Base-by-base conservation (phyloP, 2,888 invertebrate species). In the Electrophaes corylata region DNA sequence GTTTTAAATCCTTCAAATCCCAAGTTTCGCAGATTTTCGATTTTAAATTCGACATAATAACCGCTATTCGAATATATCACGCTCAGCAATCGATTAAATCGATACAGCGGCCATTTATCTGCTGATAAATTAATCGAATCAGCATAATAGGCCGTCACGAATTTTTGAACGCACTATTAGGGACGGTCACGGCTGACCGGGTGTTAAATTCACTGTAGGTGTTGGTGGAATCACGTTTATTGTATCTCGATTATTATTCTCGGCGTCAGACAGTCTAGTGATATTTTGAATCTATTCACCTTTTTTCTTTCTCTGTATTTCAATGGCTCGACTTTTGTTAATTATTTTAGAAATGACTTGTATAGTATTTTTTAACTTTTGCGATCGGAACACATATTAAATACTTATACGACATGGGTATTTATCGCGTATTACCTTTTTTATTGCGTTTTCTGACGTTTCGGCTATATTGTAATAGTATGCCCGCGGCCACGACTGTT, bases 121-220 rank as follows among this genome's bases (percentile, higher is more conserved):
- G 87, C 86, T 86, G 83, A 85, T 90, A 88, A 89, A 91, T 90
- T 85, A 86, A 88, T 89, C 83, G 86, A 88, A 89, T 88, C 81
- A 81, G 81, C 79, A 75, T 88, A 89, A 91, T 90, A 83, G 88
- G 84, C 87, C 86, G 78, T 70, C 69, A 76, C 86, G 72, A 87
- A 91, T 89, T 85, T 83, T 81, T 81, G 85, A 86, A 86, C 83
- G 84, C 75, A 71, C 72, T 78, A 79, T 87, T 88, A 75, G 81
- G 69, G 72, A 83, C 79, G 62, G 54, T 56, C 46, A 48, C 43
- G 44, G 49, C 10, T 45, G 20, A 11, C 35, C 43, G 35, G 40
- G 29, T 53, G 49, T 53, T 37, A 23, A 51, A 47, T 20, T 31
- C n/a, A 43, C 5, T 23, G 4, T 11, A 51, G 33, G 56, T 54